Conservation (phyloP, 2,113 vertebrate genomes). For the Brienomyrus brachyistius region DNA sequence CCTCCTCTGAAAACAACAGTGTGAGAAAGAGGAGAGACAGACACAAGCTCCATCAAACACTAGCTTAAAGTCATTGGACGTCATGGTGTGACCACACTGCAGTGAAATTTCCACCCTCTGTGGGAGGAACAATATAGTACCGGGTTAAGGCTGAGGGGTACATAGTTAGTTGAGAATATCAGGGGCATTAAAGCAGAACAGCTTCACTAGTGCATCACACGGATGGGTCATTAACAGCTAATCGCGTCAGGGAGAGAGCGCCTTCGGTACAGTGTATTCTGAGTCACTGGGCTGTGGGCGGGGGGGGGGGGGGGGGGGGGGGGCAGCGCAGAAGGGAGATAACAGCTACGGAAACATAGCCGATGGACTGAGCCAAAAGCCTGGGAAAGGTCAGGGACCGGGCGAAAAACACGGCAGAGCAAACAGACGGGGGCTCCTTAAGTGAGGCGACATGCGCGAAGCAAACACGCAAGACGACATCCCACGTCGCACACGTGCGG, state of each 20-base stretch:
- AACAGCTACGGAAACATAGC: not conserved
- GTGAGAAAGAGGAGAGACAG: not conserved
- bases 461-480: slow-evolving; percentile 9
- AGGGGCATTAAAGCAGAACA: not conserved
- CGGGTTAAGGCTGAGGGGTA: not conserved
- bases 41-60: not conserved
- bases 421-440: slow-evolving; percentile 21
- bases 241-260: not conserved
- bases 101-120: not conserved
- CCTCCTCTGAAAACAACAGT: slow-evolving; percentile 67
- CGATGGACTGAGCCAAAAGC: not conserved
- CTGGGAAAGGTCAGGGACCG: slow-evolving; percentile 28
- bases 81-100: not conserved
- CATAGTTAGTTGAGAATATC: not conserved
- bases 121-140: not conserved
- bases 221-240: not conserved
- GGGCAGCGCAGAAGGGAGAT: not conserved
- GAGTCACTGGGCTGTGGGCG: not conserved
- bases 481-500: slow-evolving; percentile 7
- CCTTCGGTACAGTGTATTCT: not conserved
- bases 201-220: not conserved
- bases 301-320: not conserved
- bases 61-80: not conserved
- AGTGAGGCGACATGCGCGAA: not conserved
- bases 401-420: slow-evolving; percentile 25